Conservation (phyloP, 2,113 vertebrate genomes). For the Epinephelus cyanopodus region DNA sequence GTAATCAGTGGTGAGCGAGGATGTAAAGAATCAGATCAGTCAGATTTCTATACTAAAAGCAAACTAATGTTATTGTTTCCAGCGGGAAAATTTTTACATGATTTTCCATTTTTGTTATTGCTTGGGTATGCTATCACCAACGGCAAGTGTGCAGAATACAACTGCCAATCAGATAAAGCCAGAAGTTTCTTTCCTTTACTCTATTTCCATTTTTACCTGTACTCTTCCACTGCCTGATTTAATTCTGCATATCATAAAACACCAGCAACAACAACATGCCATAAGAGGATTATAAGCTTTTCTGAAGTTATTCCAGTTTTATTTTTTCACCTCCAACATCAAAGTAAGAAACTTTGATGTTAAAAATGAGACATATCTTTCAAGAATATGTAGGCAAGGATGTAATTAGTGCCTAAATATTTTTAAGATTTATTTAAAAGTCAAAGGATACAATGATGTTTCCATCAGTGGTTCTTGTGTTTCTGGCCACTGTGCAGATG, state of each 20-base stretch:
- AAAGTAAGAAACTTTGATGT: constrained; percentile 20
- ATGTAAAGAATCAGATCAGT: background rate
- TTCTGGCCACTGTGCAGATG: background rate
- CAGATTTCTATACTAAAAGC: background rate
- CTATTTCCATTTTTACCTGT: background rate
- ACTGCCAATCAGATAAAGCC: background rate
- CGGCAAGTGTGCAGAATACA: background rate
- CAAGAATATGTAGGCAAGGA: background rate
- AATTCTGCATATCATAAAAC: constrained; percentile 11
- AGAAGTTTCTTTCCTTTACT: background rate
- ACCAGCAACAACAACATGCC: background rate
- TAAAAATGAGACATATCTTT: background rate
- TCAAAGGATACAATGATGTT: background rate
- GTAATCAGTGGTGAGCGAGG: background rate
- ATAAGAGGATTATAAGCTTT: constrained; percentile 28
- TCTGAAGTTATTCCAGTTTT: constrained; percentile 8
- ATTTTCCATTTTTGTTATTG: background rate
- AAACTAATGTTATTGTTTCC: background rate
- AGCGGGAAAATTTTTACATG: background rate
- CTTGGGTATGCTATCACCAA: background rate
- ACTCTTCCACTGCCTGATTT: background rate
- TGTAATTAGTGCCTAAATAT: background rate
- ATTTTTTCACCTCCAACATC: background rate
- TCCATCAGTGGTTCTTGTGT: background rate
- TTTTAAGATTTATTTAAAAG: background rate